phyloP scores from a whole-genome alignment of 2,113 vertebrate genomes.

The Anhinga anhinga region DNA sequence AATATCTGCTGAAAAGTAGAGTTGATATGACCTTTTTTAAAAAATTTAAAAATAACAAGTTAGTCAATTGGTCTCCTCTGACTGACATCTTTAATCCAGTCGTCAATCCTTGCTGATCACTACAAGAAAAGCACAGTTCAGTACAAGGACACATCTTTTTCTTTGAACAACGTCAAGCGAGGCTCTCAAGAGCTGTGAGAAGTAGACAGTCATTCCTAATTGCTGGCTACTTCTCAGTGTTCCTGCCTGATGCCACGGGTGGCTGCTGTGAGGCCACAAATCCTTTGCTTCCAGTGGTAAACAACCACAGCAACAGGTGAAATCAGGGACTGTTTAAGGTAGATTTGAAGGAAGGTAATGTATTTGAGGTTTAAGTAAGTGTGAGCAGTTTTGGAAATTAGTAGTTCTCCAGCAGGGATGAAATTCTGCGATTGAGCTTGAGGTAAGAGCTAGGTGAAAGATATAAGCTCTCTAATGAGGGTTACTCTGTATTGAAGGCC shows the following conservation, averaged over 20 bases:
- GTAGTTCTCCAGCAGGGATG: not conserved
- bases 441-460: not conserved
- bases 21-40: not conserved
- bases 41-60: not conserved
- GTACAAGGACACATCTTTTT: not conserved
- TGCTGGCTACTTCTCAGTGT: not conserved
- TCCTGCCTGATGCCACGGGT: not conserved
- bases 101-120: not conserved
- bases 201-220: not conserved
- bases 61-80: not conserved
- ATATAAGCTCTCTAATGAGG: not conserved
- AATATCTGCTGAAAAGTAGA: not conserved
- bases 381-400: not conserved
- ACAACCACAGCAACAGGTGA: not conserved
- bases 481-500: not conserved
- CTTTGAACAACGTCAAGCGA: not conserved
- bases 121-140: not conserved
- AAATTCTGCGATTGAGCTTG: not conserved
- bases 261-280: not conserved
- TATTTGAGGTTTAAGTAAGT: not conserved
- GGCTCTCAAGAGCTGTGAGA: not conserved
- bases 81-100: not conserved
- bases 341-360: not conserved
- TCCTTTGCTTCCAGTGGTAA: not conserved
- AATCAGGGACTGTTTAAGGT: not conserved